Evolutionary conservation across 2,888 invertebrate species (phyloP).

Genomic region (Polietes domitor): DNA sequence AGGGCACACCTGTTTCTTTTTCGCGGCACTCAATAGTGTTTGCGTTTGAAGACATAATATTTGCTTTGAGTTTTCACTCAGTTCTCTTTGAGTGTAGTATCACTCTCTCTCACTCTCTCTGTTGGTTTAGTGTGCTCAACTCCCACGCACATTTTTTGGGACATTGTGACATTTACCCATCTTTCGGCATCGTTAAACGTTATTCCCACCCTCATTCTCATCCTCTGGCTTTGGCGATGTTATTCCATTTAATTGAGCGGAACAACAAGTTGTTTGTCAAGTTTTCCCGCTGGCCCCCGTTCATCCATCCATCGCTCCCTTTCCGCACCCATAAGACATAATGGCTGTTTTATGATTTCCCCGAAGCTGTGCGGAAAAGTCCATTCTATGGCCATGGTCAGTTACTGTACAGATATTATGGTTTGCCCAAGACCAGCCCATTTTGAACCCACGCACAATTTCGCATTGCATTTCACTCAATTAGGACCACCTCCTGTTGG

Average conservation of each 20-base stretch:
- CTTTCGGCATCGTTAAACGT: not conserved
- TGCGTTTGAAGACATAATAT: not conserved
- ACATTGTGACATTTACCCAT: constrained; percentile 18
- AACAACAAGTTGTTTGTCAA: constrained; percentile 45
- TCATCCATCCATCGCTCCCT: too few relatives aligned
- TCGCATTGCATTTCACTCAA: not conserved
- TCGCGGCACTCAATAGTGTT: not conserved
- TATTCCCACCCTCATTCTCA: too few relatives aligned
- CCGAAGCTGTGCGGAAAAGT: not conserved
- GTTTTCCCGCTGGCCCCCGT: too few relatives aligned
- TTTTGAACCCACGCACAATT: constrained; percentile 45
- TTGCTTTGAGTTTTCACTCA: constrained; percentile 5
- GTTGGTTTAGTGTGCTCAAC: not conserved
- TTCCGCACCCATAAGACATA: not conserved
- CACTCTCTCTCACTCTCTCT: not conserved
- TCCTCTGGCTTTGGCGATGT: constrained; percentile 15
- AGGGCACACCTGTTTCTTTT: constrained; percentile 57
- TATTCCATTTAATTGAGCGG: constrained; percentile 22
- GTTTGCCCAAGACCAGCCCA: constrained; percentile 30
- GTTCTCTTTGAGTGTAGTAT: too few relatives aligned
- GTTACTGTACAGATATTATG: not conserved
- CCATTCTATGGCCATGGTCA: not conserved
- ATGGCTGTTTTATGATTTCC: not conserved
- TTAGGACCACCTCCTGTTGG: constrained; percentile 49
- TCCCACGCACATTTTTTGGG: constrained; percentile 21